Conservation (phyloP, 2,797 vertebrate genomes). For the Thunnus albacares region DNA sequence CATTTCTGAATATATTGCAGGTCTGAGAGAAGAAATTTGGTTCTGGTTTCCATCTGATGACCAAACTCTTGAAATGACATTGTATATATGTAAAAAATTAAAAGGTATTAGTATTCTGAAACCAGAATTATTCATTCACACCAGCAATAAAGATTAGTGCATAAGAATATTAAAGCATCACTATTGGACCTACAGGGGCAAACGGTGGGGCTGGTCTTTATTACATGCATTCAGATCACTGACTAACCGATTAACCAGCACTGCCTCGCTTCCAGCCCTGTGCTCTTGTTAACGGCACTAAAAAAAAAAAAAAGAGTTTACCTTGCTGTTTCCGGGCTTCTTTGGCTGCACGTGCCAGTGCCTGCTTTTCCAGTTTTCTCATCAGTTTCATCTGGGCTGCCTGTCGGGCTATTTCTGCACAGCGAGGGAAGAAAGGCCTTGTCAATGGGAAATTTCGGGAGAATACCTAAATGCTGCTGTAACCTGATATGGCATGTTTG, state of each 20-base stretch:
- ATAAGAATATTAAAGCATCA: slow-evolving; percentile 61
- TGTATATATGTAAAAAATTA: slow-evolving; percentile 15
- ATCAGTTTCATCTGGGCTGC: slow-evolving; percentile 98
- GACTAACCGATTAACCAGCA: slow-evolving; percentile 39
- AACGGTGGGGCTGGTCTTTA: slow-evolving; percentile 28
- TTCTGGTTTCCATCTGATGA: too few relatives aligned
- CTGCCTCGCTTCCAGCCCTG: slow-evolving; percentile 30
- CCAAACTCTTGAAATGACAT: neutral
- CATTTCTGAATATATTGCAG: slow-evolving; percentile 19
- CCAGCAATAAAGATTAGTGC: slow-evolving; percentile 56
- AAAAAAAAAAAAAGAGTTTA: slow-evolving; percentile 52
- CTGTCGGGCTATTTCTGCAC: slow-evolving; percentile 96
- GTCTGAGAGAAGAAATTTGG: too few relatives aligned
- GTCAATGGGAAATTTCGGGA: slow-evolving; percentile 21
- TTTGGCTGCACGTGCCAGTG: slow-evolving; percentile 95
- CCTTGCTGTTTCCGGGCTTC: slow-evolving; percentile 99
- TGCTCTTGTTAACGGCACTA: slow-evolving; percentile 14
- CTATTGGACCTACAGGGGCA: slow-evolving; percentile 29
- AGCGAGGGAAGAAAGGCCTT: slow-evolving; percentile 34
- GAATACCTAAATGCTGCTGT: slow-evolving; percentile 32
- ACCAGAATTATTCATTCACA: slow-evolving; percentile 17
- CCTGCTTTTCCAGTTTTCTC: slow-evolving; percentile 98
- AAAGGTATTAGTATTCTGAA: slow-evolving; percentile 41
- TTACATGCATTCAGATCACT: slow-evolving; percentile 47
- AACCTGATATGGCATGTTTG: slow-evolving; percentile 14